phyloP scores from a whole-genome alignment of 35 echinoderm and acorn worm species.

The Heliocidaris erythrogramma region DNA sequence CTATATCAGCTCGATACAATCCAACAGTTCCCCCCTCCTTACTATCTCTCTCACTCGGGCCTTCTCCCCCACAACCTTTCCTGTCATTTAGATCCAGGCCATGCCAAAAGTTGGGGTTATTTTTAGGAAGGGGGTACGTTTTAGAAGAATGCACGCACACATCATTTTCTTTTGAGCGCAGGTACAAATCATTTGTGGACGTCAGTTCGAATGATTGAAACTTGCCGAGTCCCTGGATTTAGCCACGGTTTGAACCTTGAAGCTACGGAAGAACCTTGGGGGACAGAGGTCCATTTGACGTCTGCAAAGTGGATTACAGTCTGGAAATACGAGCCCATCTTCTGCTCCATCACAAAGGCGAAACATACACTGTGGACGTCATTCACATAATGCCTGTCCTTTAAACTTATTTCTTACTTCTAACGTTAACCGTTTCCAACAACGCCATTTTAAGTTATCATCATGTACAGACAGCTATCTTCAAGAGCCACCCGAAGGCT shows the following conservation, averaged over 20 bases:
- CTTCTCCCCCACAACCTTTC: not conserved
- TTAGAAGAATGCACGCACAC: not conserved
- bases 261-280: not conserved
- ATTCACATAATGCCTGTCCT: not conserved
- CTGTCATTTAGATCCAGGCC: slow-evolving; percentile 15
- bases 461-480: not conserved
- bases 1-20: not conserved
- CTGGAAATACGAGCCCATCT: not conserved
- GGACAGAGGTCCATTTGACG: not conserved
- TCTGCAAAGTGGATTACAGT: not conserved
- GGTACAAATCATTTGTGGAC: not conserved
- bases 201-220: not conserved
- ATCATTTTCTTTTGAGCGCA: not conserved
- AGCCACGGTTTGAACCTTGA: not conserved
- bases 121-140: slow-evolving; percentile 7
- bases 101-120: not conserved
- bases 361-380: not conserved
- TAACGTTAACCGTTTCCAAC: not conserved
- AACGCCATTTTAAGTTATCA: not conserved
- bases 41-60: not conserved
- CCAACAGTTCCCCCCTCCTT: not conserved
- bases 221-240: not conserved
- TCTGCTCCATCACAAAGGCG: not conserved
- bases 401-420: not conserved
- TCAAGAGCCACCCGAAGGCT: not conserved